Conservation (phyloP, 2,888 invertebrate genomes). For the Drosophila rellima region DNA sequence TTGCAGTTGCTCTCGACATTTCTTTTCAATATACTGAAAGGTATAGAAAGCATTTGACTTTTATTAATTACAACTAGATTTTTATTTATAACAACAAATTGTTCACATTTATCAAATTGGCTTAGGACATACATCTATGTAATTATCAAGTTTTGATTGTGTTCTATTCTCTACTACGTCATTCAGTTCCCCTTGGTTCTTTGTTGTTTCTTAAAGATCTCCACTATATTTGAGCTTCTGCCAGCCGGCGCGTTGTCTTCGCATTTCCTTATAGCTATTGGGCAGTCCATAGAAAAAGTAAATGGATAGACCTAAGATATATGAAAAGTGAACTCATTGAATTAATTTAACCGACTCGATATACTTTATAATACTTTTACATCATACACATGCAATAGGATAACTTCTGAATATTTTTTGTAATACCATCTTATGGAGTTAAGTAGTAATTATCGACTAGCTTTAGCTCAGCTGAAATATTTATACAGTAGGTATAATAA, state of each 20-base stretch:
- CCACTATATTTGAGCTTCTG: conserved; percentile 83
- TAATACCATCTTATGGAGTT: conserved; percentile 30
- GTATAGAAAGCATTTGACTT: conserved; percentile 64
- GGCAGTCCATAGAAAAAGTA: conserved; percentile 91
- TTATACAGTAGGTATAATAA: not conserved
- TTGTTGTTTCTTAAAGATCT: conserved; percentile 49
- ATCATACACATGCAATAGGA: conserved; percentile 37
- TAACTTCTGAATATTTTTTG: not conserved
- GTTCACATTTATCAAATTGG: conserved; percentile 74
- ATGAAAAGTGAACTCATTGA: conserved; percentile 22
- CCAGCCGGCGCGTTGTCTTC: conserved; percentile 82
- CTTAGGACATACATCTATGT: conserved; percentile 56
- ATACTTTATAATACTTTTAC: conserved; percentile 39
- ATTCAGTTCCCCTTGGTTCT: conserved; percentile 1
- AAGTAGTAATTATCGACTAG: not conserved
- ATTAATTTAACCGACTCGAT: conserved; percentile 40
- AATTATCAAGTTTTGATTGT: conserved; percentile 48
- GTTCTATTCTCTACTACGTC: conserved; percentile 15
- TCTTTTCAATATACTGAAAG: conserved; percentile 42
- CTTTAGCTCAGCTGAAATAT: conserved; percentile 8
- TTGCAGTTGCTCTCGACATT: conserved; percentile 68
- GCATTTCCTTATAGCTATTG: conserved; percentile 83
- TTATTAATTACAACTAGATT: conserved; percentile 76
- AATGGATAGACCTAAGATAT: conserved; percentile 88
- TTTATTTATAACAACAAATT: conserved; percentile 79